phyloP scores from a whole-genome alignment of 1,140 invertebrate species.

The Platorchestia sp. region DNA sequence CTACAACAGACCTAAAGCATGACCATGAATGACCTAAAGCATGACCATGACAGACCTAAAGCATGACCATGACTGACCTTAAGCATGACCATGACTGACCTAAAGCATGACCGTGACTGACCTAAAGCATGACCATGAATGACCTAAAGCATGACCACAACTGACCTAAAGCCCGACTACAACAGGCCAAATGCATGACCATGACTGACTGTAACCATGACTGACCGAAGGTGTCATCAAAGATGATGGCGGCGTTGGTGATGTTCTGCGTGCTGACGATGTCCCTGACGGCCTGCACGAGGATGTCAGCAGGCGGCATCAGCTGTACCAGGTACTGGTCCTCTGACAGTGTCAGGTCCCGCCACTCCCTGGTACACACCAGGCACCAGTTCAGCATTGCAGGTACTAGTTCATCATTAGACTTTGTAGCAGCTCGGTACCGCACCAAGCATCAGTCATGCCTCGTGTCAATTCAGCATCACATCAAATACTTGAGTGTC shows the following conservation, averaged over 20 bases:
- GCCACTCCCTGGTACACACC: conserved; percentile 77
- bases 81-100: background rate
- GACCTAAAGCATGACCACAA: background rate
- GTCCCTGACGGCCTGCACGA: conserved; percentile 84
- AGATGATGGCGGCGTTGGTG: conserved; percentile 90
- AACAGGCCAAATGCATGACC: background rate
- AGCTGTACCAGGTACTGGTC: conserved; percentile 79
- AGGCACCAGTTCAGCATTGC: no score
- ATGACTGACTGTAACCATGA: background rate
- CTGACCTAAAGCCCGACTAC: background rate
- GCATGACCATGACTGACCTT: no score
- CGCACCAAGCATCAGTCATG: no score
- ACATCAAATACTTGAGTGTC: no score
- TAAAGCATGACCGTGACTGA: background rate
- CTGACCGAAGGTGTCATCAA: conserved; percentile 87
- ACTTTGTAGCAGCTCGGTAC: no score
- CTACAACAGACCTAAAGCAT: no score
- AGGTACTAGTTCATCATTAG: no score
- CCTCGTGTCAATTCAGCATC: no score
- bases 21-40: no score
- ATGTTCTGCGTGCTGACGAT: conserved; percentile 86
- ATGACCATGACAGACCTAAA: no score
- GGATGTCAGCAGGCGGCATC: conserved; percentile 85
- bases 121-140: background rate
- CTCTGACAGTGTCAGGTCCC: conserved; percentile 78